Evolutionary conservation across 2,113 vertebrate species (phyloP).

Genomic region (Indicator maculatus): DNA sequence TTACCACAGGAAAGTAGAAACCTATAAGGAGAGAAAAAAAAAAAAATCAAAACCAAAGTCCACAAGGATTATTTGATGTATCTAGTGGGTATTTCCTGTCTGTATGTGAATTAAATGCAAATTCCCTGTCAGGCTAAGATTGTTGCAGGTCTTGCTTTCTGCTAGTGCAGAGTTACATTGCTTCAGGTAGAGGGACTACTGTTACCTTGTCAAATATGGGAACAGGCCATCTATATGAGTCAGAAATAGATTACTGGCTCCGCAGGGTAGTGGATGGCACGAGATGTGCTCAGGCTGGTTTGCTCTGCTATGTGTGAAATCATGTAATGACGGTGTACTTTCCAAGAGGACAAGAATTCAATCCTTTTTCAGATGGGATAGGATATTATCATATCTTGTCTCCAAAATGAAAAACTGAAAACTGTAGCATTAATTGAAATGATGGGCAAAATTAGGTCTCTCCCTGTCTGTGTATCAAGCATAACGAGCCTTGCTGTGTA

Average conservation of each 20-base stretch:
- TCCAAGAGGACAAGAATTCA: background rate
- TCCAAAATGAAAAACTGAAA: background rate
- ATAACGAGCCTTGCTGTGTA: background rate
- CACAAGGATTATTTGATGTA: background rate
- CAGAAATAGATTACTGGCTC: conserved; percentile 33
- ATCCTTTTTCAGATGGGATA: background rate
- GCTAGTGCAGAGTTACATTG: background rate
- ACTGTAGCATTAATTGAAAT: background rate
- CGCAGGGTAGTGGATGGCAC: background rate
- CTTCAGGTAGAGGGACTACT: conserved; percentile 23
- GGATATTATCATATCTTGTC: background rate
- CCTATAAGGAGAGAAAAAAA: background rate
- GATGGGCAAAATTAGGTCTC: background rate
- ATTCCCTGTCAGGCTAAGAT: conserved; percentile 4
- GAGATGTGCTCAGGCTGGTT: background rate
- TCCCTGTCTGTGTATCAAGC: background rate
- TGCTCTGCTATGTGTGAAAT: background rate
- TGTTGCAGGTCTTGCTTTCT: background rate
- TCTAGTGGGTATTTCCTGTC: background rate
- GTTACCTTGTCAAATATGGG: background rate
- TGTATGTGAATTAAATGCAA: background rate
- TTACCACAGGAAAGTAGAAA: background rate
- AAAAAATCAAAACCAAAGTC: background rate
- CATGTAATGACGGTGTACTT: background rate
- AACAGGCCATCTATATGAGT: background rate